Evolutionary conservation across 2,113 vertebrate species (phyloP).

Genomic region (Lepus europaeus): DNA sequence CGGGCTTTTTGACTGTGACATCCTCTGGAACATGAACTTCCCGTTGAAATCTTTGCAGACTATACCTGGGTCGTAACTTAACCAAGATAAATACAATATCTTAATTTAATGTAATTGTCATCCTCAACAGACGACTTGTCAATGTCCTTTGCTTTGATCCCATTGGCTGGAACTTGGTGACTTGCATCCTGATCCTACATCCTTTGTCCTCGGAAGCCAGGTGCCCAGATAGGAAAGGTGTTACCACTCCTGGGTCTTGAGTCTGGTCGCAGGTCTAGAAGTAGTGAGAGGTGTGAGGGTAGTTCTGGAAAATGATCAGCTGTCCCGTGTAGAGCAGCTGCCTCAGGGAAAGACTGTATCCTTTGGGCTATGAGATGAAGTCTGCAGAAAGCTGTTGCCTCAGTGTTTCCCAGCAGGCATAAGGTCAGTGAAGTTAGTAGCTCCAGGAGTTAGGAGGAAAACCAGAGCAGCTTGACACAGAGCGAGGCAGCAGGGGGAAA

Average conservation of each 20-base stretch:
- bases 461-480: too few species aligned
- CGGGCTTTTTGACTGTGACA: not conserved
- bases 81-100: conserved; percentile 27
- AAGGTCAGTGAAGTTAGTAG: too few species aligned
- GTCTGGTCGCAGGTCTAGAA: not conserved
- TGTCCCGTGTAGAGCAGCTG: not conserved
- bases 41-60: conserved; percentile 14
- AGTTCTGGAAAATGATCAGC: not conserved
- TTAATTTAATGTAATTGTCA: conserved; percentile 22
- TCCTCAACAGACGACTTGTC: not conserved
- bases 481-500: too few species aligned
- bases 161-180: conserved; percentile 41
- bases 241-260: not conserved
- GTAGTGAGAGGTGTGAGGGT: not conserved
- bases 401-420: too few species aligned
- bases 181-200: not conserved
- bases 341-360: not conserved
- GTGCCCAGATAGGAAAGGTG: not conserved
- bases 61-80: not conserved
- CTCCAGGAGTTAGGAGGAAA: too few species aligned
- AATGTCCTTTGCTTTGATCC: not conserved
- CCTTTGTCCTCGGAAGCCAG: not conserved
- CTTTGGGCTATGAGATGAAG: not conserved
- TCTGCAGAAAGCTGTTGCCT: too few species aligned
- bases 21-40: not conserved